Evolutionary conservation across 2,113 vertebrate genomes (phyloP).

Genomic region (Callionymus lyra): DNA sequence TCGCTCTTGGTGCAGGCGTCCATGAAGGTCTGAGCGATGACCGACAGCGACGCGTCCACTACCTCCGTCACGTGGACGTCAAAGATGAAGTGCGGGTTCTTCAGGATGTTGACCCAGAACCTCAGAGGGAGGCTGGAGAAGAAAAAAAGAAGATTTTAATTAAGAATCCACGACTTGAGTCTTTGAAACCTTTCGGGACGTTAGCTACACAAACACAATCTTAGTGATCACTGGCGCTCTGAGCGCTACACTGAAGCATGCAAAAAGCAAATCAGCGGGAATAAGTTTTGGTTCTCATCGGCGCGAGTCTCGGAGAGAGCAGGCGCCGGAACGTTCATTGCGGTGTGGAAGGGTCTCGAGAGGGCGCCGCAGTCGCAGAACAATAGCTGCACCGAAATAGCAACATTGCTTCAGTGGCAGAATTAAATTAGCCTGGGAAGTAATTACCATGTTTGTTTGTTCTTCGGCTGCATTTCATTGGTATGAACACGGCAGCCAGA

Average conservation of each 20-base stretch:
- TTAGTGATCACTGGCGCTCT: too few species aligned
- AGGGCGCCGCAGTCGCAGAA: slow-evolving; percentile 31
- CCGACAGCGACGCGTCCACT: slow-evolving; percentile 92
- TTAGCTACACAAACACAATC: too few species aligned
- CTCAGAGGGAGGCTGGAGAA: slow-evolving; percentile 81
- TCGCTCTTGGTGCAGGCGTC: slow-evolving; percentile 97
- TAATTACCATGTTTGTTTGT: slow-evolving; percentile 72
- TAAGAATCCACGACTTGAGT: not conserved
- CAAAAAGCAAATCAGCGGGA: too few species aligned
- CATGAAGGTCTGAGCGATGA: slow-evolving; percentile 99
- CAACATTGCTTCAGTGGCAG: slow-evolving; percentile 58
- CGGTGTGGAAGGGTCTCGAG: slow-evolving; percentile 35
- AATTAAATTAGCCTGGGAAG: slow-evolving; percentile 71
- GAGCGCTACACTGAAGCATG: too few species aligned
- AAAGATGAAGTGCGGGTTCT: slow-evolving; percentile 97
- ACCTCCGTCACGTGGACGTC: slow-evolving; percentile 94
- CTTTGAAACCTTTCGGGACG: too few species aligned
- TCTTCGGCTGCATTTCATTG: slow-evolving; percentile 64
- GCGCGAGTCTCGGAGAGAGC: slow-evolving; percentile 2
- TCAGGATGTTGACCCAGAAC: slow-evolving; percentile 98
- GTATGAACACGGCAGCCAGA: slow-evolving; percentile 56
- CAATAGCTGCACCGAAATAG: slow-evolving; percentile 54
- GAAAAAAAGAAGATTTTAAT: slow-evolving; percentile 7
- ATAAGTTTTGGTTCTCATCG: slow-evolving; percentile 9
- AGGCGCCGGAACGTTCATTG: slow-evolving; percentile 30